phyloP scores from a whole-genome alignment of 1,140 invertebrate species.

The Rhagoletis pomonella region DNA sequence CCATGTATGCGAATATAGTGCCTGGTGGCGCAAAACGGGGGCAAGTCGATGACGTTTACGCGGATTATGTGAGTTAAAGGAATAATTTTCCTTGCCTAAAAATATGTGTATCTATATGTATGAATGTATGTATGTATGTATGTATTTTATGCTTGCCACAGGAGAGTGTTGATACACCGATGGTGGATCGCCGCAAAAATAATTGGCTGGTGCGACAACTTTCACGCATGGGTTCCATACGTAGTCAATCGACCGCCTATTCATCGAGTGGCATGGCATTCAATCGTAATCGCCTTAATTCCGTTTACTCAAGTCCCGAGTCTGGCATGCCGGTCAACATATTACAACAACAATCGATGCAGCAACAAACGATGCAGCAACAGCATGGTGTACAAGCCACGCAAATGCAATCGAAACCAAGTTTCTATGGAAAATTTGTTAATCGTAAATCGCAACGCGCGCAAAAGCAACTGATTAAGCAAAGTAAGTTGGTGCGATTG shows the following conservation, averaged over 20 bases:
- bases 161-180: constrained; percentile 91
- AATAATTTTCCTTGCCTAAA: neutral
- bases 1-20: constrained; percentile 85
- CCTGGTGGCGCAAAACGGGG: constrained; percentile 77
- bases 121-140: neutral
- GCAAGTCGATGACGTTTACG: constrained; percentile 86
- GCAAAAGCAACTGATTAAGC: constrained; percentile 79
- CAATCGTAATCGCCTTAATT: constrained; percentile 81
- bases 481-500: constrained; percentile 75
- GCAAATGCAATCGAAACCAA: constrained; percentile 78
- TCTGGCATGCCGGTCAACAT: constrained; percentile 76
- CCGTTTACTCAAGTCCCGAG: constrained; percentile 87
- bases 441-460: constrained; percentile 85
- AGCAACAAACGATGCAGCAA: constrained; percentile 67
- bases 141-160: constrained; percentile 67
- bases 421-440: constrained; percentile 86
- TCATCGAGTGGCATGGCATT: constrained; percentile 87
- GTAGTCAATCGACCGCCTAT: constrained; percentile 88
- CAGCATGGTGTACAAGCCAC: constrained; percentile 63
- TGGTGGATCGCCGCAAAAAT: constrained; percentile 88
- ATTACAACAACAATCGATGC: constrained; percentile 65
- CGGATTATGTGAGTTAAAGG: constrained; percentile 84
- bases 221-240: constrained; percentile 86
- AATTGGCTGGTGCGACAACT: constrained; percentile 91
- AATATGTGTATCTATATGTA: neutral